Conservation (phyloP, 2,113 vertebrate genomes). For the Centrocercus urophasianus region DNA sequence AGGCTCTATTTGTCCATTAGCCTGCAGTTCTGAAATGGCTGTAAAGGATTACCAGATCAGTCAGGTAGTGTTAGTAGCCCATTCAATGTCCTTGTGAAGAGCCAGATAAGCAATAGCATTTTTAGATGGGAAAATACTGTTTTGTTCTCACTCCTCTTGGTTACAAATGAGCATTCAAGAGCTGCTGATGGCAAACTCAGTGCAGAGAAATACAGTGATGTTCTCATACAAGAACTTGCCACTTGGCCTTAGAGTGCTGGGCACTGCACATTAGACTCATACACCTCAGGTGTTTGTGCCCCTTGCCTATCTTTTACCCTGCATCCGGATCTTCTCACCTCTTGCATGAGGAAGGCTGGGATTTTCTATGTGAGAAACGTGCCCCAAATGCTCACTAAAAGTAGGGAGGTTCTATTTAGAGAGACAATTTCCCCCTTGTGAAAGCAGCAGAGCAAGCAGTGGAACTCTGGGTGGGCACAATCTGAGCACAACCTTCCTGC, state of each 20-base stretch:
- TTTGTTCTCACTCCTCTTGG: background rate
- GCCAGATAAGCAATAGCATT: background rate
- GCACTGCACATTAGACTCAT: fast-evolving
- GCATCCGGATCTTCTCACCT: background rate
- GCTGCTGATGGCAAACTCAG: background rate
- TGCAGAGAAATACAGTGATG: background rate
- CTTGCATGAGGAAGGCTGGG: background rate
- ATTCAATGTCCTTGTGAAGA: background rate
- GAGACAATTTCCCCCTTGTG: background rate
- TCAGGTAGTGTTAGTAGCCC: background rate
- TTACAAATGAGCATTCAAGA: background rate
- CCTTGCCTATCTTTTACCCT: background rate
- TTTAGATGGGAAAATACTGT: background rate
- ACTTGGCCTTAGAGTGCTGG: background rate
- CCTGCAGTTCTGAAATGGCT: background rate
- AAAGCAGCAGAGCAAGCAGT: background rate
- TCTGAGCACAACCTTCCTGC: background rate
- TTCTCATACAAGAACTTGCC: background rate
- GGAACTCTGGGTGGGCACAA: background rate
- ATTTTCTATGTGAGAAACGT: fast-evolving
- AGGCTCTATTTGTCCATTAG: background rate
- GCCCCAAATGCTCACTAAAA: background rate
- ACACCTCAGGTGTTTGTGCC: background rate
- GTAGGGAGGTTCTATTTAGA: background rate
- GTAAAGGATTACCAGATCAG: background rate